Conservation (phyloP, 2,888 invertebrate species). For the Philhelius pedissequus region DNA sequence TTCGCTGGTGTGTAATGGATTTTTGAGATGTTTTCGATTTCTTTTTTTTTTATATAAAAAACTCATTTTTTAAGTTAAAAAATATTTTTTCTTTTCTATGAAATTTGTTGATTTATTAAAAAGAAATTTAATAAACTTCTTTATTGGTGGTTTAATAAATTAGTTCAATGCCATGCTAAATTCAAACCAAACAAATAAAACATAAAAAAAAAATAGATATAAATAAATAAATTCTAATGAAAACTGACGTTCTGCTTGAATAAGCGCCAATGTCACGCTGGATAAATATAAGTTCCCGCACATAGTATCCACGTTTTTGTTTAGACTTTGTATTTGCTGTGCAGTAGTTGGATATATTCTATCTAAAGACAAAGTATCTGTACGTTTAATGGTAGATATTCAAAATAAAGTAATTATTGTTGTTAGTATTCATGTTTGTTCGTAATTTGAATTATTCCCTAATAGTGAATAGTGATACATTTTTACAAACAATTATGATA, state of each 20-base stretch:
- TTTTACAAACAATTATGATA: too few relatives aligned
- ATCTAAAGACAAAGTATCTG: too few relatives aligned
- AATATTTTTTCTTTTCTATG: background rate
- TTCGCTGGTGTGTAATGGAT: constrained; percentile 9
- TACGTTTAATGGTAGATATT: too few relatives aligned
- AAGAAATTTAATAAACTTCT: background rate
- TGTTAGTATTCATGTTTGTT: too few relatives aligned
- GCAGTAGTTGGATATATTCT: background rate
- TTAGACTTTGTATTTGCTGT: background rate
- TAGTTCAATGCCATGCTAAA: background rate
- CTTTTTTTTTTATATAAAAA: background rate
- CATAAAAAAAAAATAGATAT: background rate
- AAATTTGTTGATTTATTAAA: constrained; percentile 48
- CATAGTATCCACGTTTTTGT: background rate
- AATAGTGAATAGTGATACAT: too few relatives aligned
- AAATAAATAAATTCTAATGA: background rate
- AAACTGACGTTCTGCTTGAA: constrained; percentile 19
- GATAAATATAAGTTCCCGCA: background rate
- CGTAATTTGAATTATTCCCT: too few relatives aligned
- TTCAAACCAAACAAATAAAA: background rate
- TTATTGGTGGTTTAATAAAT: constrained; percentile 5
- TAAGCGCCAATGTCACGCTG: constrained; percentile 34
- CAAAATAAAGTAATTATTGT: too few relatives aligned
- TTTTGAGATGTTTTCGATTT: constrained; percentile 6
- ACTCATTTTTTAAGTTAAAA: background rate